phyloP scores from a whole-genome alignment of 2,113 vertebrate species.

The Columbina picui region DNA sequence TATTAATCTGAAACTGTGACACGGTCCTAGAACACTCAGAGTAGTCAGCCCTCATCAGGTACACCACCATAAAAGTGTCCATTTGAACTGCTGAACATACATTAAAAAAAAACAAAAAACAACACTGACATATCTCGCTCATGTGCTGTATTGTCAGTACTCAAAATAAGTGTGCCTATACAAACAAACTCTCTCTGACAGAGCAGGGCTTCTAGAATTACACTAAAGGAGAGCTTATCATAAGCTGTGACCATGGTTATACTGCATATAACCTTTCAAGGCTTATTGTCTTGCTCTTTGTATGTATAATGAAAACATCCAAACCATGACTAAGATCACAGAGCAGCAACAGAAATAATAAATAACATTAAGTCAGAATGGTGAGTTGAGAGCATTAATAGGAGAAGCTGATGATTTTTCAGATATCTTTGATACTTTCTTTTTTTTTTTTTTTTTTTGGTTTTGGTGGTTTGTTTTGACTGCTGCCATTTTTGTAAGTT shows the following conservation, averaged over 20 bases:
- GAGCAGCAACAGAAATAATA: background rate
- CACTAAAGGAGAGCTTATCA: background rate
- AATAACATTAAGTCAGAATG: background rate
- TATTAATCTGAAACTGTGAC: background rate
- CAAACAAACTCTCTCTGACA: background rate
- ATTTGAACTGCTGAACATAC: background rate
- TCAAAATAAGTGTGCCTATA: background rate
- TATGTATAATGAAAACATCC: background rate
- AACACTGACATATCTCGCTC: background rate
- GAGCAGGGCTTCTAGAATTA: background rate
- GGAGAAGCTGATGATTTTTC: background rate
- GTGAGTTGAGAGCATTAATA: background rate
- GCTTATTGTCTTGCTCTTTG: background rate
- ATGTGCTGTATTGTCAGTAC: background rate
- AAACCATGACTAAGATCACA: background rate
- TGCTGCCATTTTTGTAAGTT: background rate
- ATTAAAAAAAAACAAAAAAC: background rate
- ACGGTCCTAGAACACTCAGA: background rate
- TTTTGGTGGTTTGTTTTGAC: background rate
- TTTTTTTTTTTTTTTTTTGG: rapidly evolving
- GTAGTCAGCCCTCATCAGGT: background rate
- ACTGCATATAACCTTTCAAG: background rate
- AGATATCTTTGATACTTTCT: background rate
- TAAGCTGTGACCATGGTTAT: background rate
- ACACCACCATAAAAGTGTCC: background rate